Conservation (phyloP, 2,113 vertebrate genomes). For the Coptodon bakossiorum region DNA sequence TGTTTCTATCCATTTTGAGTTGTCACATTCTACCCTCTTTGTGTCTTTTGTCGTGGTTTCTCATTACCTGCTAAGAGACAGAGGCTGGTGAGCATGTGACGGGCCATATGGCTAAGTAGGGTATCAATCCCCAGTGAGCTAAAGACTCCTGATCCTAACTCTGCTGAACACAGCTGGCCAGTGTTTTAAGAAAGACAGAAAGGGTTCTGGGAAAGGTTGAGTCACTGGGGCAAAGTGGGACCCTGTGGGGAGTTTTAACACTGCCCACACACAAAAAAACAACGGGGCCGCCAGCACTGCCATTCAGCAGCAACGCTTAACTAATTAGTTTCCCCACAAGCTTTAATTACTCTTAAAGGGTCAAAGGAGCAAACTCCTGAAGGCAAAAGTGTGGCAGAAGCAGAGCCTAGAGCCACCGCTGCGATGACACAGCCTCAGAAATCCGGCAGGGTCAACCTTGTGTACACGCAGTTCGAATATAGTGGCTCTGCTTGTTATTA, state of each 20-base stretch:
- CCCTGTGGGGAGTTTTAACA: conserved; percentile 4
- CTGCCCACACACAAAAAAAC: not conserved
- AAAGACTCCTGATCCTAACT: not conserved
- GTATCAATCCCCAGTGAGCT: conserved; percentile 11
- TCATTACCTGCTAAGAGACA: conserved; percentile 43
- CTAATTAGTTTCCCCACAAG: conserved; percentile 27
- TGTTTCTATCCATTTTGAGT: conserved; percentile 27
- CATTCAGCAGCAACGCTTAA: conserved; percentile 4
- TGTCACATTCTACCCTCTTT: conserved; percentile 21
- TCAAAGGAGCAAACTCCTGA: not conserved
- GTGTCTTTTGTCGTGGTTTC: conserved; percentile 28
- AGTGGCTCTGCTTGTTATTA: conserved; percentile 49
- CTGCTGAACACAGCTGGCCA: conserved; percentile 52
- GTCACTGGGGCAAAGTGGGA: conserved; percentile 33
- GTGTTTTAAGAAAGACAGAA: conserved; percentile 44
- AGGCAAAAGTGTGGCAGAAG: not conserved
- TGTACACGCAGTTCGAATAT: conserved; percentile 37
- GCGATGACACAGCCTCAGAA: not conserved
- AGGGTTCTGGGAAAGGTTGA: conserved; percentile 53
- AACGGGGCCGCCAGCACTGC: not conserved
- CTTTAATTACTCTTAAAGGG: conserved; percentile 15
- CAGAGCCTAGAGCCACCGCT: not conserved
- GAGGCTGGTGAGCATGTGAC: conserved; percentile 6
- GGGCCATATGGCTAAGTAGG: conserved; percentile 36
- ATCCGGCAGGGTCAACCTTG: conserved; percentile 4